A percentile compares a stretch with the other conserved stretches of the same genome.
phyloP scores from a whole-genome alignment of 2,113 vertebrate genomes.

The Pelodiscus sinensis region DNA sequence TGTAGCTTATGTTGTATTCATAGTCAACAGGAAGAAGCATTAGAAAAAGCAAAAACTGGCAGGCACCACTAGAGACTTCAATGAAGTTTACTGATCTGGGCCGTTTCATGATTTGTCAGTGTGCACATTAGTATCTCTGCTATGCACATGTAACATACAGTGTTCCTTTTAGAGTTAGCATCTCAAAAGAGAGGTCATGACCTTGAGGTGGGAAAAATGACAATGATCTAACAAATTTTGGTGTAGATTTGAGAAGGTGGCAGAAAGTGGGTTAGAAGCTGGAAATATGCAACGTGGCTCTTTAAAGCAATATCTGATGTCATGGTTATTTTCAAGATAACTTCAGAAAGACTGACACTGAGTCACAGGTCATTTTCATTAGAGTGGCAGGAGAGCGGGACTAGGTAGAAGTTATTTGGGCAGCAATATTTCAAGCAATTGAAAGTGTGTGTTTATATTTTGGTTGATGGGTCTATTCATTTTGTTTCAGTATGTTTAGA shows the following conservation, averaged over 20 bases:
- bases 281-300: background rate
- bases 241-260: background rate
- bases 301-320: background rate
- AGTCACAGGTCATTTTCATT: accelerated
- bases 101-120: background rate
- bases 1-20: background rate
- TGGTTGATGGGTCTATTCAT: background rate
- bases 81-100: background rate
- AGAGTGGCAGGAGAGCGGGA: background rate
- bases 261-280: background rate
- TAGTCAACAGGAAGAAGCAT: background rate
- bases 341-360: background rate
- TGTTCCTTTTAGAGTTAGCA: background rate
- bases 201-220: background rate
- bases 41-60: background rate
- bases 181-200: background rate
- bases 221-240: background rate
- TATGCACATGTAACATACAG: background rate
- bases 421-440: background rate
- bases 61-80: background rate
- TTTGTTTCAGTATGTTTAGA: background rate
- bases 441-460: background rate
- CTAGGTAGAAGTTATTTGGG: background rate
- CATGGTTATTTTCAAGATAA: background rate
- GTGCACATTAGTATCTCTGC: background rate